These are phyloP conservation scores for Paedocypris micromegethes DNA, from an alignment of 2,797 vertebrate species.

Conservation along the genomic window DNA sequence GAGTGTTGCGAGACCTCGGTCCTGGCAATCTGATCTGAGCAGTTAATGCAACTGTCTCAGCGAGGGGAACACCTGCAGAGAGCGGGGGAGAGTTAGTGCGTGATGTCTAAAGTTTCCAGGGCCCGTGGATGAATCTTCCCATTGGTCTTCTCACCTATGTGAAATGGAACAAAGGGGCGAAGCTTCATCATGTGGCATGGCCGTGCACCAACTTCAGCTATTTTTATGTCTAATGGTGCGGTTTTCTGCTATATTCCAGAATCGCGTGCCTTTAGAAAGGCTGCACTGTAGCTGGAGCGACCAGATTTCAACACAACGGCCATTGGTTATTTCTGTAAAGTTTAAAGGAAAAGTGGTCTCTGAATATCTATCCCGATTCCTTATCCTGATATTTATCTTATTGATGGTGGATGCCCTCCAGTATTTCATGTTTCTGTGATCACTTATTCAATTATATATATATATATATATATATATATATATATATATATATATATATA, in stretches of 20 bases:
- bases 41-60: conserved; percentile 29
- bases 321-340: conserved; percentile 41
- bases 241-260: neutral
- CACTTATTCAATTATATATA: too few species aligned
- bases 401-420: conserved; percentile 40
- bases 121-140: conserved; percentile 11
- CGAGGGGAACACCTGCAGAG: conserved; percentile 36
- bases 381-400: conserved; percentile 42
- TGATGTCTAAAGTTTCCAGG: conserved; percentile 23
- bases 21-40: conserved; percentile 30
- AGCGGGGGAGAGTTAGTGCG: neutral
- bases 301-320: conserved; percentile 34
- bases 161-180: conserved; percentile 9
- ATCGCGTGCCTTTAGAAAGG: conserved; percentile 3
- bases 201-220: conserved; percentile 5
- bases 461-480: too few species aligned
- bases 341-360: conserved; percentile 43
- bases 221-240: conserved; percentile 1
- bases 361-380: conserved; percentile 37
- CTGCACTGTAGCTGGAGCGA: conserved; percentile 16
- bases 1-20: conserved; percentile 12
- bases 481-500: too few species aligned
- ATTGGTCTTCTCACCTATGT: conserved; percentile 22
- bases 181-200: conserved; percentile 4
- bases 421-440: too few species aligned